A percentile compares a stretch with the other conserved stretches of the same genome.
phyloP scores from a whole-genome alignment of 2,888 invertebrate species.

The Ophion obscuratus region DNA sequence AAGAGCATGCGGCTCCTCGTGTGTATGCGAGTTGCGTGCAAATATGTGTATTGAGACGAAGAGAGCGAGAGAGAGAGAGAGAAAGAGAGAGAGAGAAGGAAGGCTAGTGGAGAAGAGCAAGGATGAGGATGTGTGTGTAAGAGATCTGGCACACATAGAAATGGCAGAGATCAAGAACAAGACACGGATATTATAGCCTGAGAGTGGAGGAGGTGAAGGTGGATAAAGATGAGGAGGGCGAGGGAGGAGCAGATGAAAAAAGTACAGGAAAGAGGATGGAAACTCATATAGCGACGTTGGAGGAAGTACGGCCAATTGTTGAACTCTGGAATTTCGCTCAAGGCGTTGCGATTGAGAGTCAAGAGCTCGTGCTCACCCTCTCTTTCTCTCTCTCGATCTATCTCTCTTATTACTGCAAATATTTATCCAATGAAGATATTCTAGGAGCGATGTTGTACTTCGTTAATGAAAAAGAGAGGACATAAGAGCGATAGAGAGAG shows the following conservation, averaged over 20 bases:
- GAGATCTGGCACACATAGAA: not conserved
- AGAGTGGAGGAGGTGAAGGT: slow-evolving; percentile 86
- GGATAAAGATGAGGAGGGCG: slow-evolving; percentile 81
- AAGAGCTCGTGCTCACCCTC: slow-evolving; percentile 51
- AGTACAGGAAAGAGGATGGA: slow-evolving; percentile 83
- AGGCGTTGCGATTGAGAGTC: slow-evolving; percentile 68
- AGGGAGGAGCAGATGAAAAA: slow-evolving; percentile 82
- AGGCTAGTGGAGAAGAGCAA: not conserved
- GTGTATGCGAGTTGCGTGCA: not conserved
- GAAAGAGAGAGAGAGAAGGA: no score
- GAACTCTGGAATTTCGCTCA: slow-evolving; percentile 66
- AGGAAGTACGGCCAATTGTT: slow-evolving; percentile 68
- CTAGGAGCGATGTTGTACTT: slow-evolving; percentile 58
- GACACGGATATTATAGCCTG: slow-evolving; percentile 75
- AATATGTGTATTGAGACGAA: not conserved
- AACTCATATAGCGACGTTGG: slow-evolving; percentile 26
- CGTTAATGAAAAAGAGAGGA: slow-evolving; percentile 61
- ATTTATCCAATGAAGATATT: slow-evolving; percentile 67
- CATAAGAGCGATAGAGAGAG: slow-evolving; percentile 5
- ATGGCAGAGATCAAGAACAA: slow-evolving; percentile 34
- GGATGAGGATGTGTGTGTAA: not conserved
- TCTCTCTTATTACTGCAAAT: slow-evolving; percentile 62
- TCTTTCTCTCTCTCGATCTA: slow-evolving; percentile 4
- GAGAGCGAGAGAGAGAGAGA: not conserved
- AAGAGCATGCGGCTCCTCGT: slow-evolving; percentile 26